A percentile compares a stretch with the other conserved stretches of the same genome.
phyloP scores from a whole-genome alignment of 2,888 invertebrate genomes.

The Erebia aethiops region DNA sequence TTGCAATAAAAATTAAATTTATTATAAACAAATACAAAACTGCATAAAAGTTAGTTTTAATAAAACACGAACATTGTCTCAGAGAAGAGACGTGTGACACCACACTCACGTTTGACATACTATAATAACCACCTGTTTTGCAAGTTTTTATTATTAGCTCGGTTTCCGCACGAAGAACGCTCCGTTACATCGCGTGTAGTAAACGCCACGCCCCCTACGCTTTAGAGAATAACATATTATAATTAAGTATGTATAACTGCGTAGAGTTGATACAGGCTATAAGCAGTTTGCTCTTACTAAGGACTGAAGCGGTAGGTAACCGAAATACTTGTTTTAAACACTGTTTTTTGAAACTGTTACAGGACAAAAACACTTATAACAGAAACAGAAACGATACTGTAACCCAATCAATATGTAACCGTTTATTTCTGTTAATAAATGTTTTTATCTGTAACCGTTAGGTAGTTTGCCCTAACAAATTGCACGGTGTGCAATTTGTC shows the following conservation, averaged over 20 bases:
- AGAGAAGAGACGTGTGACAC: neutral
- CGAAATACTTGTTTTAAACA: no score
- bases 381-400: no score
- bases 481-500: no score
- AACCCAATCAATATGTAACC: no score
- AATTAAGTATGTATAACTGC: neutral
- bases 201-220: conserved; percentile 5
- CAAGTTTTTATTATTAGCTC: conserved; percentile 5
- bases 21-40: no score
- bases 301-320: no score
- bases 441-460: no score
- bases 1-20: no score
- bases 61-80: neutral
- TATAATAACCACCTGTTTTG: conserved; percentile 1
- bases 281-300: neutral
- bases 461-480: no score
- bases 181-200: conserved; percentile 19
- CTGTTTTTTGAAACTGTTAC: no score
- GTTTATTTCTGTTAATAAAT: no score
- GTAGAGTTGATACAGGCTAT: neutral
- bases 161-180: conserved; percentile 5
- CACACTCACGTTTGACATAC: neutral
- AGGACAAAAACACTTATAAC: no score
- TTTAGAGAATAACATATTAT: conserved; percentile 6
- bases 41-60: neutral